These are phyloP conservation scores for Coendou prehensilis DNA, from an alignment of 2,797 vertebrate species.

Conservation along the genomic window DNA sequence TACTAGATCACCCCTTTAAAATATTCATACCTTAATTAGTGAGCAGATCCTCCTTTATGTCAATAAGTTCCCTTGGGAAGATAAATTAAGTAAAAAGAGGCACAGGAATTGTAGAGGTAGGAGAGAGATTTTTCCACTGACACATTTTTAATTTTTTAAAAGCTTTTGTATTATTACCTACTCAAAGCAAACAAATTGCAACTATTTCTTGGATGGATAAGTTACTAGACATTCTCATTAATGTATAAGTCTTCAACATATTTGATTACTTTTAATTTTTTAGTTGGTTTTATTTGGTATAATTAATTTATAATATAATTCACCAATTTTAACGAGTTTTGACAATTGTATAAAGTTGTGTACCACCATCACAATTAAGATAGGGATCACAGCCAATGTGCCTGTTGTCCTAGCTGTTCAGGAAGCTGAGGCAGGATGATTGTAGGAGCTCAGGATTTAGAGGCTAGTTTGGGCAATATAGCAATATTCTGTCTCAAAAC, in stretches of 20 bases:
- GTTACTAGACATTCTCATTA: neutral
- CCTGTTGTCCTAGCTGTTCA: neutral
- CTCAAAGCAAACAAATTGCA: neutral
- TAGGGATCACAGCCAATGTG: neutral
- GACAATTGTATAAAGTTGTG: neutral
- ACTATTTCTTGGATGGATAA: constrained; percentile 10
- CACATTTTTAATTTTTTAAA: neutral
- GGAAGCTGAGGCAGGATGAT: neutral
- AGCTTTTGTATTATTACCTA: constrained; percentile 7
- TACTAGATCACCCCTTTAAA: constrained; percentile 30
- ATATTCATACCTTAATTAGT: constrained; percentile 8
- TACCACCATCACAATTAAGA: neutral
- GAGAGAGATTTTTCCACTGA: neutral
- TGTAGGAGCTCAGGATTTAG: neutral
- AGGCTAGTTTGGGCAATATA: neutral
- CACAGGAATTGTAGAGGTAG: neutral
- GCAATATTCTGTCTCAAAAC: neutral
- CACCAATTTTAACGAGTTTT: neutral
- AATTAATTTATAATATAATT: neutral
- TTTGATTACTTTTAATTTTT: constrained; percentile 55
- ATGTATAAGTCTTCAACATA: constrained; percentile 5
- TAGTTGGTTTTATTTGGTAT: neutral
- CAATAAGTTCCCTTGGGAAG: neutral
- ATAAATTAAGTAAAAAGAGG: neutral
- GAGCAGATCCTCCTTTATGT: neutral